Evolutionary conservation across 2,888 invertebrate species (phyloP).

Genomic region (Lithodes maja): DNA sequence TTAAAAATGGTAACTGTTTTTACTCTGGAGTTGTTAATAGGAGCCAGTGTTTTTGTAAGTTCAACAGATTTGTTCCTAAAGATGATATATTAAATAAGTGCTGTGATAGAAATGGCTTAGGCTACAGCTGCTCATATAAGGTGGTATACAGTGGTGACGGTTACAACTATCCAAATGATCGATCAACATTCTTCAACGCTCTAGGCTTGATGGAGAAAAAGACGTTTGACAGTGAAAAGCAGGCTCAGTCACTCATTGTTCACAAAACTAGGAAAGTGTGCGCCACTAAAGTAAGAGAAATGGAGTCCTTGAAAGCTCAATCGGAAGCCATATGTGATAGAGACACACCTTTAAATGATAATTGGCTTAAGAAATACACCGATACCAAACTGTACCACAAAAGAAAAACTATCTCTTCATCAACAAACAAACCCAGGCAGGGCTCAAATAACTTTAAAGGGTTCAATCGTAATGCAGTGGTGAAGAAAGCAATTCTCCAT

Average conservation of each 20-base stretch:
- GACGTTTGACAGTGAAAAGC: neutral
- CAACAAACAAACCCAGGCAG: too few relatives aligned
- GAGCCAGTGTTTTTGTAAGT: constrained; percentile 5
- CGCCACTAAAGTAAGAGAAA: neutral
- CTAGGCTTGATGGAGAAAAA: constrained; percentile 12
- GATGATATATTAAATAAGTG: neutral
- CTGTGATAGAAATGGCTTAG: neutral
- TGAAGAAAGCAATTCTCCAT: neutral
- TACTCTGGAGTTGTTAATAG: neutral
- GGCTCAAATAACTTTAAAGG: constrained; percentile 10
- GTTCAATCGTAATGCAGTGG: neutral
- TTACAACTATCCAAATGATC: neutral
- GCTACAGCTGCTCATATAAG: neutral
- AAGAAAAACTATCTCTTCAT: too few relatives aligned
- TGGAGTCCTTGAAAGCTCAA: neutral
- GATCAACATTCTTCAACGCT: neutral
- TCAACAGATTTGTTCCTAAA: neutral
- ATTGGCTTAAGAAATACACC: too few relatives aligned
- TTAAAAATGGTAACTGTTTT: neutral
- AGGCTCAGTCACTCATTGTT: constrained; percentile 12
- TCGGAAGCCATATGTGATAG: neutral
- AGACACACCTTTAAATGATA: too few relatives aligned
- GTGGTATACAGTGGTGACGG: neutral
- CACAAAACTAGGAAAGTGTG: constrained; percentile 28
- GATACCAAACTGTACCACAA: too few relatives aligned